phyloP scores from a whole-genome alignment of 2,113 vertebrate genomes.

The Orientallactaga bullata region DNA sequence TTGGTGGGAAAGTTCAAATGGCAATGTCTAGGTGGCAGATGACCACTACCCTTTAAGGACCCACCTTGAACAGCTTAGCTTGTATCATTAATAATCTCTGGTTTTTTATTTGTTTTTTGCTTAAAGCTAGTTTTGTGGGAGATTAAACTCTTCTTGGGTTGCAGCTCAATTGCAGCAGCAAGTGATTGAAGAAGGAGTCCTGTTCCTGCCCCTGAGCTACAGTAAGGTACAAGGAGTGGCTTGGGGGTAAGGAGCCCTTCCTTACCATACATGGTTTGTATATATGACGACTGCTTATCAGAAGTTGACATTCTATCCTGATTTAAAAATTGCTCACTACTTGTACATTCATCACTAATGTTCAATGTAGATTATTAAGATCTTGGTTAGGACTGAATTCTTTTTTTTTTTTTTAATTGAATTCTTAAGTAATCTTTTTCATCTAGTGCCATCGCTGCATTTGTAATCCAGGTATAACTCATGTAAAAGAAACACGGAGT shows the following conservation, averaged over 20 bases:
- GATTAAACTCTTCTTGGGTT: constrained; percentile 69
- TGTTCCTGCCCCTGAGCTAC: constrained; percentile 66
- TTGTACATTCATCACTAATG: not conserved
- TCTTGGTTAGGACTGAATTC: not conserved
- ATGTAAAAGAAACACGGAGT: not conserved
- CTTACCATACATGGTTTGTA: constrained; percentile 54
- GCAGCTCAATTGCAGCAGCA: constrained; percentile 50
- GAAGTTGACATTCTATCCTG: not conserved
- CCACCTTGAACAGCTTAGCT: not conserved
- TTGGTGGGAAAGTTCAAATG: not conserved
- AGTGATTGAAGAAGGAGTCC: constrained; percentile 61
- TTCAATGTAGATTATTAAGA: not conserved
- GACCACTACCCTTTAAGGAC: too few species aligned
- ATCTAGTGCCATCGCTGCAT: not conserved
- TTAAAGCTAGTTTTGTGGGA: constrained; percentile 44
- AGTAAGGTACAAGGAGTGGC: constrained; percentile 51
- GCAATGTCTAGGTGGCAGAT: not conserved
- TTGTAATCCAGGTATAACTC: not conserved
- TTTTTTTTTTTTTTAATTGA: too few species aligned
- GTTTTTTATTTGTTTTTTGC: not conserved
- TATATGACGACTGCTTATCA: not conserved
- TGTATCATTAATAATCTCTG: constrained; percentile 18
- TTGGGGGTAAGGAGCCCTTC: constrained; percentile 61
- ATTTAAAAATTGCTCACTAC: not conserved
- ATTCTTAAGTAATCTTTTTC: not conserved